phyloP scores from a whole-genome alignment of 2,113 vertebrate species.

The Clinocottus analis region DNA sequence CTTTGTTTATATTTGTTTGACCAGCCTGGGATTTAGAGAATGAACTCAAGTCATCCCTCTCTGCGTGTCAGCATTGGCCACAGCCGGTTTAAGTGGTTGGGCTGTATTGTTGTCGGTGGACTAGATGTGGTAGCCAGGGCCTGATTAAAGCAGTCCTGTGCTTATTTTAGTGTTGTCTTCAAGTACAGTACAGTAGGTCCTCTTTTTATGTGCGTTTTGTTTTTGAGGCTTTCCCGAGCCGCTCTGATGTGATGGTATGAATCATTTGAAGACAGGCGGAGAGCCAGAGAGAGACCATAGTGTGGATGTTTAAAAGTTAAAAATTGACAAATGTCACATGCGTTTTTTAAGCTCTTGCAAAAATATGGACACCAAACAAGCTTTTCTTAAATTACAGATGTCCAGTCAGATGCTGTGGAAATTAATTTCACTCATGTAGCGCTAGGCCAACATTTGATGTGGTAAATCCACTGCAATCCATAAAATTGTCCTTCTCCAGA shows the following conservation, averaged over 20 bases:
- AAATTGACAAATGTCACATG: slow-evolving; percentile 46
- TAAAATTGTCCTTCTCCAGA: background rate
- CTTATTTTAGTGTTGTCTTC: slow-evolving; percentile 57
- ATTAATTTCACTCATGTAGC: slow-evolving; percentile 6
- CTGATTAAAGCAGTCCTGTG: slow-evolving; percentile 66
- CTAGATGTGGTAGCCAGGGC: slow-evolving; percentile 63
- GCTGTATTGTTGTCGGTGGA: slow-evolving; percentile 63
- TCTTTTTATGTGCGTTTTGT: slow-evolving; percentile 33
- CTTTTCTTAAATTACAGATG: slow-evolving; percentile 8
- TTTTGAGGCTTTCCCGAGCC: slow-evolving; percentile 11
- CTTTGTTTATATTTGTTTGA: slow-evolving; percentile 56
- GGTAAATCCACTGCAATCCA: slow-evolving; percentile 19
- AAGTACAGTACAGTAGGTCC: slow-evolving; percentile 37
- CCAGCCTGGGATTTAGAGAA: slow-evolving; percentile 38
- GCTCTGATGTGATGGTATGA: slow-evolving; percentile 17
- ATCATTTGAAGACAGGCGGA: background rate
- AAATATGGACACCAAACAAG: background rate
- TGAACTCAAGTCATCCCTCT: slow-evolving; percentile 29
- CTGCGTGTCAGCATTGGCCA: slow-evolving; percentile 52
- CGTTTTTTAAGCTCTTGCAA: slow-evolving; percentile 28
- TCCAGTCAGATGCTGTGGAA: slow-evolving; percentile 16
- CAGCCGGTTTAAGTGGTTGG: slow-evolving; percentile 49
- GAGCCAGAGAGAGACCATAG: slow-evolving; percentile 16
- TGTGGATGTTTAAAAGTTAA: slow-evolving; percentile 33
- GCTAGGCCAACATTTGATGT: slow-evolving; percentile 4